Conservation (phyloP, 1,140 invertebrate genomes). For the Zaprionus ghesquierei region DNA sequence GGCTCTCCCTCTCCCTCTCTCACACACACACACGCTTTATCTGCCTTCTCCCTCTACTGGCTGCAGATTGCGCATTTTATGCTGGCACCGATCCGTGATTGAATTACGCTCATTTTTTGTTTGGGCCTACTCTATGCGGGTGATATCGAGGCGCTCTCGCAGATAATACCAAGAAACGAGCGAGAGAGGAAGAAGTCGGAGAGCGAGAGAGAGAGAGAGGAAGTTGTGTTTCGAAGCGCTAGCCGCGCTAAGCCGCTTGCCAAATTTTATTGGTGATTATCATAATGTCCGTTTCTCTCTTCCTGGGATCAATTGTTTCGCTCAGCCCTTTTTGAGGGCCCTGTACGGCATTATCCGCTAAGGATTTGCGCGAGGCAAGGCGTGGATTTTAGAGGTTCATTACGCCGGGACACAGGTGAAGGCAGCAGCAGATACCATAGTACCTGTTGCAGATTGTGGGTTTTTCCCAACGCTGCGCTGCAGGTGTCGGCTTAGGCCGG, state of each 20-base stretch:
- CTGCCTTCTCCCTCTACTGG: background rate
- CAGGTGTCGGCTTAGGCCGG: conserved; percentile 60
- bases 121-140: conserved; percentile 48
- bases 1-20: background rate
- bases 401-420: conserved; percentile 29
- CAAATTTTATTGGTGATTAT: conserved; percentile 76
- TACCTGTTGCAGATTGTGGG: conserved; percentile 24
- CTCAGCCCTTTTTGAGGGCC: conserved; percentile 58
- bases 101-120: too few species aligned
- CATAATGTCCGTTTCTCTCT: conserved; percentile 52
- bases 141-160: conserved; percentile 7
- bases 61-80: conserved; percentile 72
- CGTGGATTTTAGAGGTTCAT: conserved; percentile 79
- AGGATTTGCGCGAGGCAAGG: conserved; percentile 56
- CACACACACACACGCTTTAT: background rate
- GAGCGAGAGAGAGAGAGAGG: background rate
- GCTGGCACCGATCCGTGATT: conserved; percentile 52
- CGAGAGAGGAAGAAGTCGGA: conserved; percentile 5
- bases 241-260: conserved; percentile 14
- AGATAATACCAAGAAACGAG: background rate
- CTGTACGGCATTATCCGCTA: conserved; percentile 16
- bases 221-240: background rate
- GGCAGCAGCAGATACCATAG: background rate
- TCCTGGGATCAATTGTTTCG: conserved; percentile 33
- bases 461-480: conserved; percentile 46